Base-by-base conservation (phyloP, 2,113 vertebrate species). In the Gila orcuttii region DNA sequence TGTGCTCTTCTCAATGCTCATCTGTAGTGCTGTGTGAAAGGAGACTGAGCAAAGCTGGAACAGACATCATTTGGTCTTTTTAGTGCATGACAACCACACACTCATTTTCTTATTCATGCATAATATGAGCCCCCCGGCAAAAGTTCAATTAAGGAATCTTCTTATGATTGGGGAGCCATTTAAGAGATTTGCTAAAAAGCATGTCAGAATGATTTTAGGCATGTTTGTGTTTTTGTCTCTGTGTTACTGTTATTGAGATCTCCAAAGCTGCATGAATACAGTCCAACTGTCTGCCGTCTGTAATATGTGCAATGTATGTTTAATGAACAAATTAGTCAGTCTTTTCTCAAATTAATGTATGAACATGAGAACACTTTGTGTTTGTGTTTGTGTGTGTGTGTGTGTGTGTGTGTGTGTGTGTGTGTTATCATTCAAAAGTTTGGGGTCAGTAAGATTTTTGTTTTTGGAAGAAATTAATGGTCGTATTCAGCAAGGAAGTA, bases 91-190 rank as follows among this genome's bases (percentile, higher is more conserved):
- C 45, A 55, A 28, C 25, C 80, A 33, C 33, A 80, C 21, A 60
- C 42, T 80, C 25, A 45, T 60, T 62, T 68, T 19, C 25, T 81
- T 74, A 39, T 81, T 59, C n/a, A 71, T 74, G 77, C 33, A 68
- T 76, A 64, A 69, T 69, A 81, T 31, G 55, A 83, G 62, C 60
- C 76, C 76, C n/a, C 71, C 75, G 86, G 69, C 84, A 86, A 86
- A 84, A 78, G 69, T 84, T 87, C 86, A 87, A 86, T 89, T 87
- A 82, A 84, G 84, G 39, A 86, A 69, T 28, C 81, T 80, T 83
- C 60, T 86, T 87, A 80, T 45, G 47, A 86, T 86, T 79, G 25
- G 8, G 55, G 78, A 25, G 57, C 62, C 78, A 71, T 85, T 87
- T 84, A 45, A 74, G 62, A 84, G 64, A 78, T 84, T 74, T 79